Percentiles rank a stretch among this genome's conserved stretches.
phyloP scores from a whole-genome alignment of 2,797 vertebrate genomes.

The Pangasius macronema region DNA sequence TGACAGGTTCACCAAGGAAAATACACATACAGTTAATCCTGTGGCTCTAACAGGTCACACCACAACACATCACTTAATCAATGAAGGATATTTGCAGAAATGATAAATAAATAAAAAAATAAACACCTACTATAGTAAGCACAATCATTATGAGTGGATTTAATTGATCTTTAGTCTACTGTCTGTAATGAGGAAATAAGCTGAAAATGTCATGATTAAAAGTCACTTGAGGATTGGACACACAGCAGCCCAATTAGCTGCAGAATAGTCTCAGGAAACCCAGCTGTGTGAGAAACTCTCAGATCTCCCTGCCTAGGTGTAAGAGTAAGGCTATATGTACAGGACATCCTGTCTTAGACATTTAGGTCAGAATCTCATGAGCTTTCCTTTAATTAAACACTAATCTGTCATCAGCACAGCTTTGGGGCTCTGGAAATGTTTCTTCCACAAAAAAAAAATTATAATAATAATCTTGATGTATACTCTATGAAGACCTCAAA shows the following conservation, averaged over 20 bases:
- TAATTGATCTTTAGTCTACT: not conserved
- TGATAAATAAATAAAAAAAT: slow-evolving; percentile 24
- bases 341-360: slow-evolving; percentile 50
- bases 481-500: not conserved
- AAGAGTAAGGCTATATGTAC: slow-evolving; percentile 13
- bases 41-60: slow-evolving; percentile 40
- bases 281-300: slow-evolving; percentile 38
- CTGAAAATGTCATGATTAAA: slow-evolving; percentile 17
- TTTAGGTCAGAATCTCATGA: slow-evolving; percentile 29
- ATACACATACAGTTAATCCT: slow-evolving; percentile 51
- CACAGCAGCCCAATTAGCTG: slow-evolving; percentile 23
- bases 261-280: not conserved
- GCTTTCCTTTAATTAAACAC: slow-evolving; percentile 45
- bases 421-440: slow-evolving; percentile 17
- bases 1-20: slow-evolving; percentile 68
- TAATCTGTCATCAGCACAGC: slow-evolving; percentile 45
- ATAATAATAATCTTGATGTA: not conserved
- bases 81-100: slow-evolving; percentile 27
- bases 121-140: not conserved
- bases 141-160: not conserved
- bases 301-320: slow-evolving; percentile 42
- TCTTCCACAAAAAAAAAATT: not conserved
- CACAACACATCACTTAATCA: slow-evolving; percentile 59
- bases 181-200: slow-evolving; percentile 14
- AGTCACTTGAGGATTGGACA: slow-evolving; percentile 12